Evolutionary conservation across 2,888 invertebrate genomes (phyloP), one percentile per base, ranked within the genome.

Genomic region (Netelia inedita): DNA sequence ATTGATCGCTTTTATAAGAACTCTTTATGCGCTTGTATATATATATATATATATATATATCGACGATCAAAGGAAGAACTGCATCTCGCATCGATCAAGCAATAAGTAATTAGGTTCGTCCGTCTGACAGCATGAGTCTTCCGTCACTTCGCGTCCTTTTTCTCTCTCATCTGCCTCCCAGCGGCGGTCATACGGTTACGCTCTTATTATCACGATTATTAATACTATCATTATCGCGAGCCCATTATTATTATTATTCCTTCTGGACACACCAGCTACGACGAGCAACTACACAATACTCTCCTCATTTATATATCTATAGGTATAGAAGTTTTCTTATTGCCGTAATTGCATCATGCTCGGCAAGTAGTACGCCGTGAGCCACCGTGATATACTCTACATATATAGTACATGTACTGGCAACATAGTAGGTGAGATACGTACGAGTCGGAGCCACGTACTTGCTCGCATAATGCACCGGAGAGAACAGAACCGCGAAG

Each of bases 131-230:
- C 68, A 43, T 46, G 46, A 78, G 74, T 83, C 68, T 69, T 86
- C 81, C 78, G 83, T 83, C 82, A 84, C 61, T 57, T 43, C 63
- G 46, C 66, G 83, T 85, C 79, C 35, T 68, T 50, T 74, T 72
- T 43, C 71, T 75, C 57, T 78, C 23, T 41, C 59, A 53, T 35
- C 53, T 71, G 73, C 85, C 63, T 85, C 84, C 35, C 65, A 59
- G 57, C 43, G 43, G 21, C 23, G 50, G 71, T 65, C 75, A 63
- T 76, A 72, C 75, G 66, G 71, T 83, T 79, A 85, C 85, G 87
- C 86, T 87, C 87, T 86, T 87, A 87, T 87, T 87, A 86, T 85
- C 85, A 79, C 71, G 79, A 86, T 85, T 87, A 87, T 87, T 86
- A 87, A 85, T 87, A 79, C 79, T 75, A 86, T 86, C 80, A 87